A percentile compares a stretch with the other conserved stretches of the same genome.
Conservation (phyloP, 2,888 invertebrate genomes). For the Polylopha cassiicola region DNA sequence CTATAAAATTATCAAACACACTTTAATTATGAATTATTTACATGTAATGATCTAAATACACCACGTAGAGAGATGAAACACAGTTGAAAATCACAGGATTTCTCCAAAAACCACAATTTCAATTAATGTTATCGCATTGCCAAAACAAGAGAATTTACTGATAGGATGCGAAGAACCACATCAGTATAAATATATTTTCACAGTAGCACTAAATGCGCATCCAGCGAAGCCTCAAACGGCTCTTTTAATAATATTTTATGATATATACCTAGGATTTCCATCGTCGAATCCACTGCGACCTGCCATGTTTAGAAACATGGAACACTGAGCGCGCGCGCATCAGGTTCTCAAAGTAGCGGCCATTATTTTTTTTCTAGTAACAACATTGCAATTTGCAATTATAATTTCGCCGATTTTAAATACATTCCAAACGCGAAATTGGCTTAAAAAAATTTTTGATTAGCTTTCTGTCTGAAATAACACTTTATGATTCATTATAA, state of each 20-base stretch:
- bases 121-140: slow-evolving; percentile 60
- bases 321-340: slow-evolving; percentile 69
- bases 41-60: slow-evolving; percentile 22
- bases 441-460: no score
- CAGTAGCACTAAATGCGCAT: slow-evolving; percentile 28
- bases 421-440: no score
- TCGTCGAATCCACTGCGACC: slow-evolving; percentile 91
- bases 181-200: slow-evolving; percentile 23
- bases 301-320: slow-evolving; percentile 89
- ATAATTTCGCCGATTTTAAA: background rate
- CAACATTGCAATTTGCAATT: slow-evolving; percentile 8
- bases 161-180: slow-evolving; percentile 22
- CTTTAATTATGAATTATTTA: slow-evolving; percentile 22
- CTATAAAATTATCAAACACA: slow-evolving; percentile 47
- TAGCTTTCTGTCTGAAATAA: no score
- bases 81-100: slow-evolving; percentile 37
- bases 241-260: slow-evolving; percentile 41
- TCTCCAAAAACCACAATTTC: slow-evolving; percentile 55
- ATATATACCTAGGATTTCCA: slow-evolving; percentile 84
- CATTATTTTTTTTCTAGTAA: slow-evolving; percentile 26
- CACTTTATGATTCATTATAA: no score
- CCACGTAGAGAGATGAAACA: slow-evolving; percentile 31
- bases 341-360: slow-evolving; percentile 32
- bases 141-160: slow-evolving; percentile 45
- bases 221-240: slow-evolving; percentile 25